Base-by-base conservation (phyloP, 2,888 invertebrate species). In the Pasiphila rectangulata region DNA sequence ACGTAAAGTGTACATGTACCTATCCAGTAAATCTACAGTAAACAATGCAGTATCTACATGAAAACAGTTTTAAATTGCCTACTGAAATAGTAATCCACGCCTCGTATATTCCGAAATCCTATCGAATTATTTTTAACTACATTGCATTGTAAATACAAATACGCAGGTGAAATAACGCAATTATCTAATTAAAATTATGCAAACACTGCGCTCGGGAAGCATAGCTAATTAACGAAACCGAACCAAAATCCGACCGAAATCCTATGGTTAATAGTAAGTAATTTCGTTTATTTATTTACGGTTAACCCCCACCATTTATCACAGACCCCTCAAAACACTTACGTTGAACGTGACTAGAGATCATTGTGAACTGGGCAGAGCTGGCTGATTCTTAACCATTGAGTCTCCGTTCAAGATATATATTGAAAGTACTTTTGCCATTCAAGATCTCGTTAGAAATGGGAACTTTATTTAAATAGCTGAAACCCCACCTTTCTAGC, bases 251-350 rank as follows among this genome's bases (percentile, higher is more conserved):
- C 64, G 55, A 66, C 81, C 79, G 61, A 77, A 85, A 83, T 77
- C 79, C 55, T 69, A 68, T 74, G 74, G 66, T 72, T 70, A 75
- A n/a, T n/a, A n/a, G n/a, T n/a, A 61, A 58, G 69, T 74, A 73
- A 80, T 76, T 69, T 75, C 74, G 70, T 74, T 82, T 80, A 83
- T 84, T 83, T 81, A 83, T 82, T 81, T 74, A 79, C 63, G 71
- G 65, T 81, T 79, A 83, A 83, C 80, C 72, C 32, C 30, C 9
- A 30, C n/a, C 17, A 32, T 2, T n/a, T n/a, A 75, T 82, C 74
- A 75, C 63, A 61, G 61, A 53, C n/a, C n/a, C n/a, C n/a, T n/a
- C 50, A 48, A 59, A 60, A 73, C 72, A 65, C 16, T 9, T 3
- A 12, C n/a, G n/a, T n/a, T n/a, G n/a, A n/a, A n/a, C n/a, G n/a